Evolutionary conservation across 2,797 vertebrate species (phyloP), one percentile per base, ranked within the genome.

Genomic region (Labeo calbasu): DNA sequence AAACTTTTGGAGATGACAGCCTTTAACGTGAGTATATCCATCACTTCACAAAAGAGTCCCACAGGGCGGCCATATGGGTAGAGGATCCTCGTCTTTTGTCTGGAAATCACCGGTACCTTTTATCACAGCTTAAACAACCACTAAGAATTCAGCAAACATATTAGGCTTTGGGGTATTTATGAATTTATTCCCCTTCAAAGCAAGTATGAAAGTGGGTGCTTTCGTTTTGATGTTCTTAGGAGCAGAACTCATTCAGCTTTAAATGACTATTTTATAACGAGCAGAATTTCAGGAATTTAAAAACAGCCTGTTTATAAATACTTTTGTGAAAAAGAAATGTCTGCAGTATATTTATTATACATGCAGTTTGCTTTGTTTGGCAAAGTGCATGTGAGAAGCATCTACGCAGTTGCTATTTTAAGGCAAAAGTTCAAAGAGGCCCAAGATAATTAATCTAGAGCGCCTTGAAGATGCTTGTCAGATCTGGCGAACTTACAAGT

Each of bases 11-110:
- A 93, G 92, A 93, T 93, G 91, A 91, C 90, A 88, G 85, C 80
- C 88, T 86, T 90, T 88, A 89, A 88, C 68, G 77, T 36, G 88
- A 93, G 90, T 86, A 91, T 91, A 92, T 94, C 93, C 92, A 89
- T 93, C 93, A 91, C 82, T 87, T 79, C 92, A 91, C 93, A 95
- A 93, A 86, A 78, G 91, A 85, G 87, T 82, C 91, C 88, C 86
- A 69, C 86, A 90, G 92, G 88, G 91, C 88, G 46, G 85, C 92
- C 94, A 94, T 94, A 94, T 94, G 94, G 93, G 88, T 78, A 50
- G 86, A 85, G 89, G 83, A 88, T 81, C 85, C 81, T 92, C 85
- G 85, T 89, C 91, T 92, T 91, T 84, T 93, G 89, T 88, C 77
- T 77, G 17, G 25, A 84, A 65, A 82, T 89, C 83, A 57, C 84